A percentile compares a stretch with the other conserved stretches of the same genome.
Conservation (phyloP, 2,888 invertebrate genomes). For the Dicranocentrus wangi region DNA sequence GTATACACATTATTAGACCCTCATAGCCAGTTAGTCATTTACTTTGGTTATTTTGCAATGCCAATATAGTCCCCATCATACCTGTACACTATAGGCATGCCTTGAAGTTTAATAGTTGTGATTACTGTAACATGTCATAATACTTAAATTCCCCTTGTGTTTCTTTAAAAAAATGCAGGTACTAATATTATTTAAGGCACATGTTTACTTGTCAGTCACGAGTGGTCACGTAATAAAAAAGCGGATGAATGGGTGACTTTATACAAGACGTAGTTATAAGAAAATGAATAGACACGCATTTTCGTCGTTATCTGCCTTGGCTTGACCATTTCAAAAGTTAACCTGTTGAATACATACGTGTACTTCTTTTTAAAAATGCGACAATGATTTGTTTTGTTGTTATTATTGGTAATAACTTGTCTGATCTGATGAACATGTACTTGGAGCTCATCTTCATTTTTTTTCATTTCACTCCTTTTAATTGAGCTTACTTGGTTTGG, state of each 20-base stretch:
- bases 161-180: constrained; percentile 2
- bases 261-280: neutral
- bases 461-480: constrained; percentile 17
- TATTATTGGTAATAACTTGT: neutral
- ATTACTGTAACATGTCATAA: constrained; percentile 53
- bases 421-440: neutral
- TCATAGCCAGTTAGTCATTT: too few species aligned
- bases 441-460: neutral
- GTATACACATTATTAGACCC: too few species aligned
- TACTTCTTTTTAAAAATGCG: too few species aligned
- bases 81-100: neutral
- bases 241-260: constrained; percentile 37
- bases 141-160: constrained; percentile 6
- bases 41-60: constrained; percentile 6
- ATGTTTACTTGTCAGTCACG: constrained; percentile 51
- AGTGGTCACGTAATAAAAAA: constrained; percentile 48
- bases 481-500: constrained; percentile 37
- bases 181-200: constrained; percentile 35
- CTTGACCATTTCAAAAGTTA: neutral
- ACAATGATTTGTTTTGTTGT: neutral
- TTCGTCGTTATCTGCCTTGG: constrained; percentile 9
- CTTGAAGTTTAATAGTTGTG: constrained; percentile 23
- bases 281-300: constrained; percentile 24
- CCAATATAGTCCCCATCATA: too few species aligned
- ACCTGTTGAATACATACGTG: neutral